Base-by-base conservation (phyloP, 2,888 invertebrate genomes). In the Argyresthia goedartella region DNA sequence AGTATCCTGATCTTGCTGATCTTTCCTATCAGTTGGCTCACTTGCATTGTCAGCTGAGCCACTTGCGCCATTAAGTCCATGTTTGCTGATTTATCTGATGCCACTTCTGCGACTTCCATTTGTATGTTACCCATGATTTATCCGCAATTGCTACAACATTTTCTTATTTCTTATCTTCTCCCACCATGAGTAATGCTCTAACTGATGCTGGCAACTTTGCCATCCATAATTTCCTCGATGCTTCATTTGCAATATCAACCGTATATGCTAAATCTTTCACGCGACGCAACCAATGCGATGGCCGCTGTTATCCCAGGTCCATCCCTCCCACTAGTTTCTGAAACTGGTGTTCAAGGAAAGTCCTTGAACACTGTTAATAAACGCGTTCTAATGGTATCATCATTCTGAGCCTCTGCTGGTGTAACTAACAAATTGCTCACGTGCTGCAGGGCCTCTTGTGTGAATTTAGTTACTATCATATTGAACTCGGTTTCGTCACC, bases 351-450 rank as follows among this genome's bases (percentile, higher is more conserved):
- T 53, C 39, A 7, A 41, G 53, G 9, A 45, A 43, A 44, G 3
- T 57, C 57, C 34, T 57, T 53, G 42, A 51, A 59, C 9, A 53
- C 51, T 9, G 33, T 3, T 4, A 59, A 41, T 1, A 59, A 49
- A 4, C 57, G 43, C 8, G 49, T 35, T 44, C 57, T 59, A 1
- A 57, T 25, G 1, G 43, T 35, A 9, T 35, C 51, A 45, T 57
- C 55, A 14, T 51, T 56, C 9, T 54, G 42, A 7, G 33, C 35
- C 1, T 14, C 25, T 0, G 54, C 53, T 15, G 54, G 55, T 1
- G 16, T 46, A 7, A 33, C 13, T 4, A 58, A 9, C 11, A 59
- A 39, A 48, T 59, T 56, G 15, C n/a, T n/a, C n/a, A n/a, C n/a
- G n/a, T n/a, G n/a, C n/a, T n/a, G n/a, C n/a, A n/a, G n/a, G n/a